Evolutionary conservation across 2,113 vertebrate genomes (phyloP), one percentile per base, ranked within the genome.

Genomic region (Ictalurus furcatus): DNA sequence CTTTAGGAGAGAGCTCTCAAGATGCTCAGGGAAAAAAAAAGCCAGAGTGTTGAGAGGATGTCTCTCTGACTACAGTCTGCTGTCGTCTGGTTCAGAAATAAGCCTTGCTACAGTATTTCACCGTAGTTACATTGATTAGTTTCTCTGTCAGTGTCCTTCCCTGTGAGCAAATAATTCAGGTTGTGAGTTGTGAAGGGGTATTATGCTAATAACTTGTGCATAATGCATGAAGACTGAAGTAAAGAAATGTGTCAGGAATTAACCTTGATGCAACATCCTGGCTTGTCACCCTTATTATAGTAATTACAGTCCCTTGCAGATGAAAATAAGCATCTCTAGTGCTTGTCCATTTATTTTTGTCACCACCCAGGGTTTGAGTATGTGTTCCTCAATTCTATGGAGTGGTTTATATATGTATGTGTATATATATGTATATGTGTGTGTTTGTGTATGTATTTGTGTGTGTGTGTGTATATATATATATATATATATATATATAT

Each of bases 181-280:
- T 61, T 9, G 28, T 67, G 28, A 37, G 34, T 59, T 63, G 44
- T 48, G 44, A 48, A 48, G 44, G 44, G 44, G 44, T 48, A 7
- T 90, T 88, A 81, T 74, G 89, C 6, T 88, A 90, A 88, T 85
- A 52, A 65, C 63, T 76, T 25, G 28, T 89, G 44, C 78, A 85
- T 85, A 87, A 90, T 90, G 86, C 83, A 90, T 90, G 89, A 88
- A 65, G 61, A 81, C 14, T 37, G 25, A 78, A 59, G 71, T 71
- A 85, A 85, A 85, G 48, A 90, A 80, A 65, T 61, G 34, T 84
- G 54, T 78, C 78, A 40, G 69, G n/a, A 71, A 84, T 87, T 78
- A 84, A 54, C n/a, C 40, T 65, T 52, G 81, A 76, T 78, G 56
- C 80, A 84, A n/a, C 21, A 73, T 54, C 25, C 23, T 44, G 54